Conservation (phyloP, 2,113 vertebrate genomes). For the Scortum barcoo region DNA sequence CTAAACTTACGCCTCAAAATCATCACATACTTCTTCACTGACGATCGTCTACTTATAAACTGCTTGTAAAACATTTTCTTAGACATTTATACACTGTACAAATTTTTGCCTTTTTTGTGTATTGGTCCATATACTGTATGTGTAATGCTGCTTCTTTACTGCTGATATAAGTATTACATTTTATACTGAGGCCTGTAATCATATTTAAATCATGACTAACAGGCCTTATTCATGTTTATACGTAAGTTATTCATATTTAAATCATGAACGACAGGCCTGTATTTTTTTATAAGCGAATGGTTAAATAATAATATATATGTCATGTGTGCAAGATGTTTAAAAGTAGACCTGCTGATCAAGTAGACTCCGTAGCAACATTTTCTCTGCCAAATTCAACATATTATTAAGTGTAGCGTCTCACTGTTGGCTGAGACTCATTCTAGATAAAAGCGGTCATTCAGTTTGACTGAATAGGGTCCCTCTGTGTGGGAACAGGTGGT, state of each 20-base stretch:
- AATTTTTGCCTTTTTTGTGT: constrained; percentile 70
- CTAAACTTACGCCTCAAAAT: constrained; percentile 63
- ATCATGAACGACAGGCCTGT: constrained; percentile 85
- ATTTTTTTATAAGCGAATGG: constrained; percentile 70
- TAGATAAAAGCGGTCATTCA: constrained; percentile 19
- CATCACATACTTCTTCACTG: constrained; percentile 38
- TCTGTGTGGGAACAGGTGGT: constrained; percentile 15
- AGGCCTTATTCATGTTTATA: constrained; percentile 82
- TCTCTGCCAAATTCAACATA: constrained; percentile 50
- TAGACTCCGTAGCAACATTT: constrained; percentile 56
- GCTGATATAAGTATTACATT: constrained; percentile 69
- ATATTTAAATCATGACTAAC: constrained; percentile 86
- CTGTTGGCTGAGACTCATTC: constrained; percentile 28
- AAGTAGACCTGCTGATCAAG: constrained; percentile 41
- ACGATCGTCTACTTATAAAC: constrained; percentile 49
- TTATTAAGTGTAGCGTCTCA: constrained; percentile 54
- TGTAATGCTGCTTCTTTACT: constrained; percentile 76
- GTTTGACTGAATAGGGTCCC: constrained; percentile 69
- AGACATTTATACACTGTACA: constrained; percentile 76
- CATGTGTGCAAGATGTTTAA: constrained; percentile 38
- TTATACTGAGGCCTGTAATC: constrained; percentile 83
- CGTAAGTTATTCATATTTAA: constrained; percentile 84
- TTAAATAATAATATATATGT: constrained; percentile 37
- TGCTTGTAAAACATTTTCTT: constrained; percentile 66
- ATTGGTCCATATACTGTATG: constrained; percentile 49